A percentile compares a stretch with the other conserved stretches of the same genome.
Evolutionary conservation across 2,888 invertebrate genomes (phyloP).

Genomic region (Bursaphelenchus okinawaensis): DNA sequence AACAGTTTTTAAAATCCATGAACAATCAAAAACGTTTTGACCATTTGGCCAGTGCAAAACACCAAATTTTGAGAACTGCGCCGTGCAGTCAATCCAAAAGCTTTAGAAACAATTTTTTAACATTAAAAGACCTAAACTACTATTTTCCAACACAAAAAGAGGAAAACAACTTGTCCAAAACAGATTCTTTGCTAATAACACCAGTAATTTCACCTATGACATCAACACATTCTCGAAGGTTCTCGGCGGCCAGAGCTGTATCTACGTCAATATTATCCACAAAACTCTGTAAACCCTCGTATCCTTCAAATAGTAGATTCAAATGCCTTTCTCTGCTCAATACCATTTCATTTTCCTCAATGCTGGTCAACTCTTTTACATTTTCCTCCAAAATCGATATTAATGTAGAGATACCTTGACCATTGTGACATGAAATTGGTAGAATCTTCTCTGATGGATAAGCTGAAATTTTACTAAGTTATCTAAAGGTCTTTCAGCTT

Average conservation of each 20-base stretch:
- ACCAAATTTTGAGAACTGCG: not conserved
- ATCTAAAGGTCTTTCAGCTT: too few species aligned
- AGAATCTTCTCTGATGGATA: too few species aligned
- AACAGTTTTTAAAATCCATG: too few species aligned
- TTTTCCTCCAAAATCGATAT: not conserved
- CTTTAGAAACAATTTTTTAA: too few species aligned
- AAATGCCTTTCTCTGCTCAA: conserved; percentile 25
- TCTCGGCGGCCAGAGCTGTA: conserved; percentile 63
- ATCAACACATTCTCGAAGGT: conserved; percentile 67
- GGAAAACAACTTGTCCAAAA: conserved; percentile 75
- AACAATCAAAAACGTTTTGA: not conserved
- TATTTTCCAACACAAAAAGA: conserved; percentile 84
- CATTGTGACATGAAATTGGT: not conserved
- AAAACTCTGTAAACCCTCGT: conserved; percentile 23
- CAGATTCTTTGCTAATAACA: conserved; percentile 70
- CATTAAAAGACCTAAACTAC: too few species aligned
- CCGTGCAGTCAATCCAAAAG: not conserved
- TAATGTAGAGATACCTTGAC: not conserved
- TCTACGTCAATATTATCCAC: conserved; percentile 59
- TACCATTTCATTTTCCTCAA: conserved; percentile 26
- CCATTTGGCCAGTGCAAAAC: not conserved
- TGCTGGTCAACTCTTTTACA: not conserved
- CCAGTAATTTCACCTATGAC: conserved; percentile 75
- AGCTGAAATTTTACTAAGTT: too few species aligned
- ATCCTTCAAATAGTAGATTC: conserved; percentile 22